Percentiles rank a stretch among this genome's conserved stretches.
phyloP scores from a whole-genome alignment of 2,888 invertebrate species.

The Metallyticus violacea region DNA sequence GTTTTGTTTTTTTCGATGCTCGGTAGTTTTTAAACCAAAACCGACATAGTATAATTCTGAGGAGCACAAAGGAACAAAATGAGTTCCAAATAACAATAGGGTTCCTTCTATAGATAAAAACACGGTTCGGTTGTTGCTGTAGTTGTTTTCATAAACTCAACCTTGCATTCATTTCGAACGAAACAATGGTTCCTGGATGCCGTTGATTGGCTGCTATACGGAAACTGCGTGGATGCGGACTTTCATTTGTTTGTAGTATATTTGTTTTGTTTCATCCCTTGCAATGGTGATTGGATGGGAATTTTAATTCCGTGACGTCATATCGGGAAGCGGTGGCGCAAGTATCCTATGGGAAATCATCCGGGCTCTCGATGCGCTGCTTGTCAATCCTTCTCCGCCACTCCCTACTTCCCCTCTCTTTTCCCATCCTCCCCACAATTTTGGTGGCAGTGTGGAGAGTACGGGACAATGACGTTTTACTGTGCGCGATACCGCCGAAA shows the following conservation, averaged over 20 bases:
- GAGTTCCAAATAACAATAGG: neutral
- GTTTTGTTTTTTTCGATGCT: neutral
- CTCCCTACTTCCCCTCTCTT: neutral
- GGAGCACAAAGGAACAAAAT: neutral
- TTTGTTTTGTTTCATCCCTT: neutral
- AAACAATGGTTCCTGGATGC: neutral
- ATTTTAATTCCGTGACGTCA: constrained; percentile 15
- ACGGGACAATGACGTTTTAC: too few relatives aligned
- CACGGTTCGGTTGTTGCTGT: neutral
- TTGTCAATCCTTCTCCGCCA: neutral
- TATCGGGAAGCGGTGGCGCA: neutral
- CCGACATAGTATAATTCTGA: neutral
- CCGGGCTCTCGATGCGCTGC: neutral
- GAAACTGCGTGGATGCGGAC: neutral
- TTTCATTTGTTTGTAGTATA: neutral
- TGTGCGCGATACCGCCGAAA: too few relatives aligned
- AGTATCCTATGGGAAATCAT: constrained; percentile 10
- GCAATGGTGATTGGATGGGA: constrained; percentile 4
- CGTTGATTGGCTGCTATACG: neutral
- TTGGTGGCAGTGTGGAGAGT: too few relatives aligned
- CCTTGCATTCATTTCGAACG: neutral
- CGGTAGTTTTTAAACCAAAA: neutral
- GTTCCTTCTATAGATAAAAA: neutral
- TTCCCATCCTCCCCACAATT: neutral
- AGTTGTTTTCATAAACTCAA: neutral